Conservation (phyloP, 2,888 invertebrate genomes). For the Tipula lateralis region DNA sequence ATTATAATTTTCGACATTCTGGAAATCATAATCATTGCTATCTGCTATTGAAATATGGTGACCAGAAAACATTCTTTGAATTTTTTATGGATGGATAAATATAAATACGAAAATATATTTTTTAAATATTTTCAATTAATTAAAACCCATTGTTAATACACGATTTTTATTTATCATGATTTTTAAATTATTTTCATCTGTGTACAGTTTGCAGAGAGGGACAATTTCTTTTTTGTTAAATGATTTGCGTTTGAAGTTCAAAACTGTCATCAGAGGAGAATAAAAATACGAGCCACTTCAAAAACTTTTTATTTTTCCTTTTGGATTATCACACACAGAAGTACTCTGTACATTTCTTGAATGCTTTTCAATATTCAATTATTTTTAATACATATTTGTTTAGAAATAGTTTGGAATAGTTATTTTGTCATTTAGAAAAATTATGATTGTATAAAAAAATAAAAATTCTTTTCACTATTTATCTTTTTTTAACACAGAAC, state of each 20-base stretch:
- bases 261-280: constrained; percentile 25
- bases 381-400: background rate
- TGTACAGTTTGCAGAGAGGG: background rate
- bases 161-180: background rate
- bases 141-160: background rate
- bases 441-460: background rate
- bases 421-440: background rate
- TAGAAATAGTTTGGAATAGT: background rate
- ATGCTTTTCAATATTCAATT: background rate
- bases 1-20: constrained; percentile 78
- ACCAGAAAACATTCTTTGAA: constrained; percentile 35
- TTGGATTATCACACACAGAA: background rate
- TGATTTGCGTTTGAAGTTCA: constrained; percentile 28
- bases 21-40: constrained; percentile 61
- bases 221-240: background rate
- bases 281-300: background rate
- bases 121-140: background rate
- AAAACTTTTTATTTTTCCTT: constrained; percentile 3
- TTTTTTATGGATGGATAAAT: constrained; percentile 13
- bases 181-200: background rate
- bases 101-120: background rate
- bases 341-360: background rate
- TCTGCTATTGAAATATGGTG: constrained; percentile 35
- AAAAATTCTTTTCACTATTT: constrained; percentile 14
- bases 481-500: background rate